Base-by-base conservation (phyloP, 2,113 vertebrate species). In the Sceloporus undulatus region DNA sequence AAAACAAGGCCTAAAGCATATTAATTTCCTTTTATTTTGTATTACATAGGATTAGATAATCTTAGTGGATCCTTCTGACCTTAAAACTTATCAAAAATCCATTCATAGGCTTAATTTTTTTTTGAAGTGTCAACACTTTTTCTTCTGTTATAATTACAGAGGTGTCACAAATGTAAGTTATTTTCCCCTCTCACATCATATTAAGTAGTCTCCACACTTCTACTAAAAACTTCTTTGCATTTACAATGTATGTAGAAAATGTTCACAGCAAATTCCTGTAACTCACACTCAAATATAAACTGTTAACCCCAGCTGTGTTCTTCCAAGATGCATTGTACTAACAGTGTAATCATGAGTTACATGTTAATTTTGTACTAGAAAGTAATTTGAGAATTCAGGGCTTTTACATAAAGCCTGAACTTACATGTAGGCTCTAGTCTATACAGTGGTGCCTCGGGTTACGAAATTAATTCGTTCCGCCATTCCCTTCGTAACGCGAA, bases 41-140 rank as follows among this genome's bases (percentile, higher is more conserved):
- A 9, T 18, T 85, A 4, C 66, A 78, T 86, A 86, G 27, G 85
- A 29, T 27, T 71, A 27, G 6, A 71, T 71, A 0, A 91, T 54
- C 92, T 90, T 86, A 65, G 73, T 91, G 2, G 87, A 87, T 52
- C 59, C 2, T 68, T 91, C 21, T 88, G 85, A 89, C 7, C 76
- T 87, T 84, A 90, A 74, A 66, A 87, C 86, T 5, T 81, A 88
- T 71, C 4, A 62, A 9, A 84, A 87, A 5, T 40, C 2, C 85
- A 80, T 90, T 91, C 85, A 23, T 19, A 2, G 52, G 82, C 48
- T 2, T 0, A 87, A 5, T 66, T 93, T 90, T 91, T 91, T 62
- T 10, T 82, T 38, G 1, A 85, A 54, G 11, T 88, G 77, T 85
- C 42, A 88, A 0, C 82, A 59, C 19, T 89, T 34, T 80, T 62